Evolutionary conservation across 1,140 invertebrate species (phyloP), one percentile per base, ranked within the genome.

Genomic region (Drosophila setifemur): DNA sequence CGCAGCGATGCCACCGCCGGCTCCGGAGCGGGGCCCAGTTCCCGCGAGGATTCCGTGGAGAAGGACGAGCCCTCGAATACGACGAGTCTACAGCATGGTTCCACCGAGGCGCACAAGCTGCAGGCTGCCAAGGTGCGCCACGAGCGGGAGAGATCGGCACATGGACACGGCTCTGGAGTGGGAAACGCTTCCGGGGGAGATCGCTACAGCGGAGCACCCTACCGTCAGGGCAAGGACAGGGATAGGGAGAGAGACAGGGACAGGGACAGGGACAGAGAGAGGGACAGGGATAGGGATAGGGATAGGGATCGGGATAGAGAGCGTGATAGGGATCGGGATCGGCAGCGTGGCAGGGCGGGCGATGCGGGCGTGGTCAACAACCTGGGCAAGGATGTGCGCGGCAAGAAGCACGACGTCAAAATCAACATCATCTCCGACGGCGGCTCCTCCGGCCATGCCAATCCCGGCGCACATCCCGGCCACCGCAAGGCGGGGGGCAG

Each of bases 341-440:
- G 6, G 63, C 39, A 1, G 23, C n/a, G 63, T 7, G 87, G 78
- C 9, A 60, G 78, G 1, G 82, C 83, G 1, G 82, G 68, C 4
- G 82, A 87, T 33, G 82, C 83, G 0, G 83, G 76, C 0, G 73
- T 73, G 19, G 81, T 86, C 2, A 86, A 86, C 39, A 86, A 86
- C 42, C 53, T 87, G 12, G 76, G 82, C 69, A 82, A 82, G 21
- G 61, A 87, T 28, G 64, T 87, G 50, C 82, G 83, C 6, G 57
- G 79, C 49, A 89, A 89, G 60, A 89, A 88, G 55, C 85, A 89
- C 28, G 88, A 89, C 18, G 88, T 88, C 1, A 88, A 89, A 28
- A 89, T 89, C 35, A 89, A 89, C 37, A 89, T 89, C 31, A 89
- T 89, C 12, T 89, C 88, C 2, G 88, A 89, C 42, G 83, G 88